Evolutionary conservation across 1,140 invertebrate genomes (phyloP).

Genomic region (Lamellibrachia luymesi): DNA sequence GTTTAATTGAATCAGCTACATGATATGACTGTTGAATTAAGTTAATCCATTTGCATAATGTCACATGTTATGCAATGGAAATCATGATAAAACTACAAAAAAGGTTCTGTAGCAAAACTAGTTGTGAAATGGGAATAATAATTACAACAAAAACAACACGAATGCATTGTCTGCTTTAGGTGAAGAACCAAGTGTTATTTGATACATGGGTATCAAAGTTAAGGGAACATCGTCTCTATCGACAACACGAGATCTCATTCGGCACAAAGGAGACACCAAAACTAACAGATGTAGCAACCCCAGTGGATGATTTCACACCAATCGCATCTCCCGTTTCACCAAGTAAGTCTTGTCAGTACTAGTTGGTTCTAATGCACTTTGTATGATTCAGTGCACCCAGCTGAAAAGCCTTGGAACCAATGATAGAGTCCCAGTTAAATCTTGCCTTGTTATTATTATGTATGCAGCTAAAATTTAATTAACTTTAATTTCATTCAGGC

Average conservation of each 20-base stretch:
- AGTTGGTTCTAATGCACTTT: too few species aligned
- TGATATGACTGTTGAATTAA: neutral
- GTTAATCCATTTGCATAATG: neutral
- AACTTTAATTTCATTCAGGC: too few species aligned
- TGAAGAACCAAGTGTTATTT: conserved; percentile 55
- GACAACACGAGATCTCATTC: conserved; percentile 69
- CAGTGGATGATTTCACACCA: conserved; percentile 44
- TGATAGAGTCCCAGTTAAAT: too few species aligned
- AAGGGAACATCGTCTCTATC: conserved; percentile 74
- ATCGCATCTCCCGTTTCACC: conserved; percentile 27
- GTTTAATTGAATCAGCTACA: neutral
- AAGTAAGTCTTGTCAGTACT: neutral
- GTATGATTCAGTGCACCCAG: too few species aligned
- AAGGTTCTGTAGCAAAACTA: neutral
- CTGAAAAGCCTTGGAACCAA: too few species aligned
- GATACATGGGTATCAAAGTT: conserved; percentile 73
- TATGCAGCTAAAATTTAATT: too few species aligned
- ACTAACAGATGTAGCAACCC: conserved; percentile 50
- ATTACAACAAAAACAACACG: neutral
- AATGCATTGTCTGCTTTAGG: conserved; percentile 6
- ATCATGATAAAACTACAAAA: neutral
- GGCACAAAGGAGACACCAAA: conserved; percentile 53
- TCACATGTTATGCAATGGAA: neutral
- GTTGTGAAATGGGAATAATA: neutral
- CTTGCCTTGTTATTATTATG: too few species aligned